Evolutionary conservation across 2,113 vertebrate species (phyloP).

Genomic region (Istiophorus platypterus): DNA sequence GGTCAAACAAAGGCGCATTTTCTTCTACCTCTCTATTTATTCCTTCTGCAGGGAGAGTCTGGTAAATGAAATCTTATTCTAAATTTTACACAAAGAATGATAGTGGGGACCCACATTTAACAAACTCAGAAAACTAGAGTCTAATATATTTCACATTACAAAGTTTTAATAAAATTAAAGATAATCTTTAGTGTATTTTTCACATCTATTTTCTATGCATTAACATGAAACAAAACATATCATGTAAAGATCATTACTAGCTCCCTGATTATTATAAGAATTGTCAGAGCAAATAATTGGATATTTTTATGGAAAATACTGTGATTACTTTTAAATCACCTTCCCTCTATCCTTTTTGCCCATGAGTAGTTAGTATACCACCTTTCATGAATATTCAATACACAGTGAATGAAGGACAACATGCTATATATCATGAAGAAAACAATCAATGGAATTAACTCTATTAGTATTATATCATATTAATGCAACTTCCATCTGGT

Average conservation of each 20-base stretch:
- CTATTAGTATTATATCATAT: neutral
- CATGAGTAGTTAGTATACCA: neutral
- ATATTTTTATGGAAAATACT: neutral
- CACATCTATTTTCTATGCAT: no score
- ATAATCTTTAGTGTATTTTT: neutral
- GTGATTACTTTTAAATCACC: neutral
- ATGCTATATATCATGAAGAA: neutral
- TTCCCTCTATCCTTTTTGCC: neutral
- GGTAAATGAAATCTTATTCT: constrained; percentile 4
- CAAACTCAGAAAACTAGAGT: neutral
- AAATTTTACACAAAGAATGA: constrained; percentile 12
- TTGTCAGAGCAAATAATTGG: neutral
- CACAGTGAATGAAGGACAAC: neutral
- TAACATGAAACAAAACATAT: neutral
- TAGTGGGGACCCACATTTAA: neutral
- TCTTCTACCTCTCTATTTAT: constrained; percentile 8
- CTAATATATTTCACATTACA: neutral
- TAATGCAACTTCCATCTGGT: neutral
- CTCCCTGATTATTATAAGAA: neutral
- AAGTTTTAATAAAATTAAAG: neutral
- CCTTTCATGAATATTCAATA: neutral
- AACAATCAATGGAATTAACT: neutral
- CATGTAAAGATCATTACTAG: neutral
- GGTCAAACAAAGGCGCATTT: constrained; percentile 10
- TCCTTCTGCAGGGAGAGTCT: neutral